Percentiles rank a stretch among this genome's conserved stretches.
phyloP scores from a whole-genome alignment of 1,140 invertebrate genomes.

The Lucilia sericata region DNA sequence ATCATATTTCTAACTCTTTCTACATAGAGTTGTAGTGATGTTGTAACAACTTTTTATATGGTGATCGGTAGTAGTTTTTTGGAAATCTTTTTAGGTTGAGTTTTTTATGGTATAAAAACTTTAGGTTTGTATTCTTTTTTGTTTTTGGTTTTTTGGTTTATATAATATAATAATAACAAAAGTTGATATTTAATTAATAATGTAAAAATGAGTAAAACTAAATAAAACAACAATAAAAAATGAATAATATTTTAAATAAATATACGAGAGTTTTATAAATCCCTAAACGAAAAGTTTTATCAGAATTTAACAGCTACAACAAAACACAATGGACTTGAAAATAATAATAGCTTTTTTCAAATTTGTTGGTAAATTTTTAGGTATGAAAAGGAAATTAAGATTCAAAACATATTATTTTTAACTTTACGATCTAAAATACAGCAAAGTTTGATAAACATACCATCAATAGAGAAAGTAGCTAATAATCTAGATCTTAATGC shows the following conservation, averaged over 20 bases:
- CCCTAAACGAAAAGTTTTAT: neutral
- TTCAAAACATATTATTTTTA: no score
- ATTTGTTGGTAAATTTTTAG: no score
- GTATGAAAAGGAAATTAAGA: no score
- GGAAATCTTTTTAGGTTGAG: constrained; percentile 42
- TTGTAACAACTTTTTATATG: constrained; percentile 26
- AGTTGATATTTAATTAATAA: constrained; percentile 51
- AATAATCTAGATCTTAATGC: no score
- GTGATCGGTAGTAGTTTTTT: constrained; percentile 36
- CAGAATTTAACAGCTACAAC: no score
- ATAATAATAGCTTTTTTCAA: no score
- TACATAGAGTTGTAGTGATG: constrained; percentile 2
- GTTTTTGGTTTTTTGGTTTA: constrained; percentile 37
- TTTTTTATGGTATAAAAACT: constrained; percentile 35
- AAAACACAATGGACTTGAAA: no score
- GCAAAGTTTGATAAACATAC: no score
- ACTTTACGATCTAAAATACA: no score
- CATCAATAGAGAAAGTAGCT: no score
- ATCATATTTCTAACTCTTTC: constrained; percentile 17
- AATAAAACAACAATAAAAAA: constrained; percentile 39
- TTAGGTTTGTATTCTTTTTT: constrained; percentile 5
- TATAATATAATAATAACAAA: constrained; percentile 50
- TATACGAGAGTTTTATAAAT: neutral
- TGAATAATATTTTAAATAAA: constrained; percentile 18
- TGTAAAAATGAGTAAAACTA: constrained; percentile 37